phyloP scores from a whole-genome alignment of 2,888 invertebrate species.

The Zele albiditarsus region DNA sequence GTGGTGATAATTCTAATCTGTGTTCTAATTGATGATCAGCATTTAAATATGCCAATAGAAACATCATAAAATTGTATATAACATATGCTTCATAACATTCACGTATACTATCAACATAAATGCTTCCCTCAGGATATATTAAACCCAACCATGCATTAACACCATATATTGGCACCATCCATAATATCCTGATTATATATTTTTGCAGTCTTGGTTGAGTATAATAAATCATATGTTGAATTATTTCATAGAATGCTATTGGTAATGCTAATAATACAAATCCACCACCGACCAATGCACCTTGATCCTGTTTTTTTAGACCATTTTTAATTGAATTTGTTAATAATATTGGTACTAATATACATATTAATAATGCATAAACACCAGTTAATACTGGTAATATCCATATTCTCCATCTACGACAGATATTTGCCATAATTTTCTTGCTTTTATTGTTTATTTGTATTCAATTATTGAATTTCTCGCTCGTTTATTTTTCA shows the following conservation, averaged over 20 bases:
- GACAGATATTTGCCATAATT: constrained; percentile 69
- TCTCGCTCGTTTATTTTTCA: neutral
- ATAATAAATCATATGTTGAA: constrained; percentile 94
- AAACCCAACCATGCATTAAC: constrained; percentile 95
- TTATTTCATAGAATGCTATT: constrained; percentile 95
- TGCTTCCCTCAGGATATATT: constrained; percentile 88
- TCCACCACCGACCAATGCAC: constrained; percentile 89
- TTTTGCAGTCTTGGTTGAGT: constrained; percentile 93
- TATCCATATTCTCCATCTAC: constrained; percentile 90
- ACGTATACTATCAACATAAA: constrained; percentile 93
- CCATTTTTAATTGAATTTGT: constrained; percentile 87
- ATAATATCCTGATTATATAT: constrained; percentile 93
- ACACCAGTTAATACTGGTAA: constrained; percentile 86
- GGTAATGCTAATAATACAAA: constrained; percentile 94
- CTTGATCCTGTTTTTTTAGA: constrained; percentile 85
- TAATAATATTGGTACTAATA: constrained; percentile 89
- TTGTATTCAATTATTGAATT: neutral
- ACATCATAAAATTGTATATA: constrained; percentile 98
- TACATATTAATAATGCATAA: constrained; percentile 86
- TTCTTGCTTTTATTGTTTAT: constrained; percentile 38
- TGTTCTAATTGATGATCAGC: constrained; percentile 90
- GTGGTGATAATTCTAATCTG: constrained; percentile 85
- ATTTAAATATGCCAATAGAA: constrained; percentile 91
- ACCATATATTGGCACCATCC: constrained; percentile 99
- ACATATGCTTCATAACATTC: constrained; percentile 99